Evolutionary conservation across 2,888 invertebrate genomes (phyloP).

Genomic region (Pollenia labialis): DNA sequence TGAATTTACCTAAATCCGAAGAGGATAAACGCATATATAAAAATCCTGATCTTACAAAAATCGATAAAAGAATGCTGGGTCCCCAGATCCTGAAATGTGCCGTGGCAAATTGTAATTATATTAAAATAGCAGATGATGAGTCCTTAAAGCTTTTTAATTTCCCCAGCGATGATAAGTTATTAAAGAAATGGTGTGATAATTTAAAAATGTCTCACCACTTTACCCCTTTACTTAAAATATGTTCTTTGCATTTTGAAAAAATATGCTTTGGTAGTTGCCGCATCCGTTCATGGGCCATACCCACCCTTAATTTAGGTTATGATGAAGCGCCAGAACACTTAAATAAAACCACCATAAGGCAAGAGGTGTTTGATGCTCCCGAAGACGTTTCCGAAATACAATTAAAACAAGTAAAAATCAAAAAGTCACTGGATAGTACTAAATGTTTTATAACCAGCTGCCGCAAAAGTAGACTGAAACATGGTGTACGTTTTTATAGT

Average conservation of each 20-base stretch:
- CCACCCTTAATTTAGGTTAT: constrained; percentile 73
- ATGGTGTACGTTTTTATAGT: constrained; percentile 79
- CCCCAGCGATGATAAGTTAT: constrained; percentile 70
- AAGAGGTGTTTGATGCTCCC: constrained; percentile 48
- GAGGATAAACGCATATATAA: constrained; percentile 56
- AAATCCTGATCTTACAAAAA: constrained; percentile 70
- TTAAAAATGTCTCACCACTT: constrained; percentile 72
- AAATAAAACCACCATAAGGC: constrained; percentile 55
- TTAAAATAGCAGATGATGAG: constrained; percentile 58
- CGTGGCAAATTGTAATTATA: constrained; percentile 67
- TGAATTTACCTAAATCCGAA: constrained; percentile 70
- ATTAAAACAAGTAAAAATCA: constrained; percentile 76
- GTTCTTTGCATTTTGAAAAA: constrained; percentile 74
- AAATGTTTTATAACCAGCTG: constrained; percentile 79
- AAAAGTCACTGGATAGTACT: constrained; percentile 73
- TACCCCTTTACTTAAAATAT: constrained; percentile 73
- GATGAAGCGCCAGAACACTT: constrained; percentile 51
- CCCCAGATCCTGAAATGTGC: constrained; percentile 73
- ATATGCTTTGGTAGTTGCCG: constrained; percentile 75
- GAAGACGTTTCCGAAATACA: constrained; percentile 30
- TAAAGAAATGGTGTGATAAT: constrained; percentile 75
- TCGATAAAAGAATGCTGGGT: constrained; percentile 70
- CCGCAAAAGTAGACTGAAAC: constrained; percentile 77
- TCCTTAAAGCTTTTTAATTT: constrained; percentile 72
- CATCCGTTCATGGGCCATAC: constrained; percentile 75